A percentile compares a stretch with the other conserved stretches of the same genome.
Conservation (phyloP, 2,888 invertebrate genomes). For the Thera obeliscata region DNA sequence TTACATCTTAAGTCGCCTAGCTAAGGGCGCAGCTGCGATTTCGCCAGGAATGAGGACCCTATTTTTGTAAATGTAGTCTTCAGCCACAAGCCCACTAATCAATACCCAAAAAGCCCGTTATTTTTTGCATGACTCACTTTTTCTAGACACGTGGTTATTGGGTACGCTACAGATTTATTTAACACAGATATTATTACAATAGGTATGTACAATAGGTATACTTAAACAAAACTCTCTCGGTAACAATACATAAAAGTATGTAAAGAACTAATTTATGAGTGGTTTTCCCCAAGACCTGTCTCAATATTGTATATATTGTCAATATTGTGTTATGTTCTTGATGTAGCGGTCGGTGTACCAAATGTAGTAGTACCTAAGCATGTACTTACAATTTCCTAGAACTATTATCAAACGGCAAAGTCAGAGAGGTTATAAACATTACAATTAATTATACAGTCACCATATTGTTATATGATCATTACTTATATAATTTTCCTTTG, state of each 20-base stretch:
- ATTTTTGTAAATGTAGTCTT: conserved; percentile 60
- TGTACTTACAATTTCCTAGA: neutral
- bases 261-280: too few species aligned
- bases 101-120: conserved; percentile 53
- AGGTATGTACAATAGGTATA: too few species aligned
- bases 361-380: neutral
- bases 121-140: conserved; percentile 46
- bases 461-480: conserved; percentile 3
- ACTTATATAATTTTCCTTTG: conserved; percentile 27
- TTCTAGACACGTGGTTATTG: conserved; percentile 26
- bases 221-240: too few species aligned
- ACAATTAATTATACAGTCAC: conserved; percentile 15
- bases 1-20: conserved; percentile 82
- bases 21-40: conserved; percentile 80
- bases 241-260: too few species aligned
- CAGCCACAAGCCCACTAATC: conserved; percentile 62
- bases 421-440: conserved; percentile 5
- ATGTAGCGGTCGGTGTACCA: neutral
- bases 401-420: neutral
- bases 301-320: too few species aligned
- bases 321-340: too few species aligned
- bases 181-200: too few species aligned
- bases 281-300: too few species aligned
- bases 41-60: conserved; percentile 58
- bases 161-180: neutral